Conservation (phyloP, 2,113 vertebrate species). For the Phylloscopus whistleri region DNA sequence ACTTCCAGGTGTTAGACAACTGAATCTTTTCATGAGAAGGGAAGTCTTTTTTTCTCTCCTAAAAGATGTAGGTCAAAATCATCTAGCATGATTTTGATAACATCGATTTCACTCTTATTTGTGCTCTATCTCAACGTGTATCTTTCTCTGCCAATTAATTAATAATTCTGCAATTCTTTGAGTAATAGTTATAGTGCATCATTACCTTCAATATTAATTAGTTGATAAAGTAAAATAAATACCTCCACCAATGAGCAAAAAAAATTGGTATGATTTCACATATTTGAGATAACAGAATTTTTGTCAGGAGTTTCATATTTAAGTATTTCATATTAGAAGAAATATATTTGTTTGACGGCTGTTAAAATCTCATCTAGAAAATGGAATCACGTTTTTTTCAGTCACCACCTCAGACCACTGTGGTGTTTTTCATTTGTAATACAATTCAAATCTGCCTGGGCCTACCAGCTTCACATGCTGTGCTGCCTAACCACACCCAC, state of each 20-base stretch:
- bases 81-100: not conserved
- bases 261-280: not conserved
- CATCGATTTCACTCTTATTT: not conserved
- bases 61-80: not conserved
- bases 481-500: not conserved
- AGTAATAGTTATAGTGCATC: not conserved
- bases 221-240: not conserved
- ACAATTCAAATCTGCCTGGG: not conserved
- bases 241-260: not conserved
- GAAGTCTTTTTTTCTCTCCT: not conserved
- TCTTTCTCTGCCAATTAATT: not conserved
- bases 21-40: not conserved
- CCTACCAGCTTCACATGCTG: not conserved
- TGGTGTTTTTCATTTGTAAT: not conserved
- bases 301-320: not conserved
- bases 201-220: not conserved
- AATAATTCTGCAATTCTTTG: not conserved
- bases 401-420: rapidly evolving
- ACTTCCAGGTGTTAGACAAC: not conserved
- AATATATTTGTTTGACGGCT: not conserved
- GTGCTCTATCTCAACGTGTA: not conserved
- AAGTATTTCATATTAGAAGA: not conserved
- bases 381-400: not conserved
- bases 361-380: not conserved
- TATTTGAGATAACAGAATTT: not conserved